phyloP scores from a whole-genome alignment of 2,113 vertebrate genomes.

The Callocephalon fimbriatum region DNA sequence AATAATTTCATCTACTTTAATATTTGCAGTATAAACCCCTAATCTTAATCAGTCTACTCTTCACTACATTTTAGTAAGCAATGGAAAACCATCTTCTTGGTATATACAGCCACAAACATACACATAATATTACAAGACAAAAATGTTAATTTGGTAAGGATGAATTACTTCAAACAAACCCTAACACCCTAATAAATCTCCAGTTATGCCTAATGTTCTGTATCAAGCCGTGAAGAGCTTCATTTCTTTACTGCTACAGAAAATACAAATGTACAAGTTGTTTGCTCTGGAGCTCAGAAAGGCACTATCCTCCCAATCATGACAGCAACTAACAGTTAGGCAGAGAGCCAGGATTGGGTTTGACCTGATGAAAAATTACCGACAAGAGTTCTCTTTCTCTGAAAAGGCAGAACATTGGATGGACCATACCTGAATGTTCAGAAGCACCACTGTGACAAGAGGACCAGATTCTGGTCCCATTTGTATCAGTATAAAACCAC shows the following conservation, averaged over 20 bases:
- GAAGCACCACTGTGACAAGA: background rate
- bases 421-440: background rate
- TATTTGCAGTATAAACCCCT: background rate
- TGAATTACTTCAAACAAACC: background rate
- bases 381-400: background rate
- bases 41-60: background rate
- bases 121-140: background rate
- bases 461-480: background rate
- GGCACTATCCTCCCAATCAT: background rate
- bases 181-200: background rate
- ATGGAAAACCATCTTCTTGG: background rate
- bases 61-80: background rate
- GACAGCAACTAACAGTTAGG: background rate
- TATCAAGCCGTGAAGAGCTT: background rate
- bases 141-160: background rate
- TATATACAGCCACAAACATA: background rate
- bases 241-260: background rate
- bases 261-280: background rate
- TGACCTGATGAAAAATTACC: background rate
- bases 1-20: background rate
- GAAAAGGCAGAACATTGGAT: background rate
- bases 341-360: fast-evolving
- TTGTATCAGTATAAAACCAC: background rate
- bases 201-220: background rate
- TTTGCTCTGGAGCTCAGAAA: background rate